phyloP scores from a whole-genome alignment of 2,888 invertebrate species.

The Crepidodera aurea region DNA sequence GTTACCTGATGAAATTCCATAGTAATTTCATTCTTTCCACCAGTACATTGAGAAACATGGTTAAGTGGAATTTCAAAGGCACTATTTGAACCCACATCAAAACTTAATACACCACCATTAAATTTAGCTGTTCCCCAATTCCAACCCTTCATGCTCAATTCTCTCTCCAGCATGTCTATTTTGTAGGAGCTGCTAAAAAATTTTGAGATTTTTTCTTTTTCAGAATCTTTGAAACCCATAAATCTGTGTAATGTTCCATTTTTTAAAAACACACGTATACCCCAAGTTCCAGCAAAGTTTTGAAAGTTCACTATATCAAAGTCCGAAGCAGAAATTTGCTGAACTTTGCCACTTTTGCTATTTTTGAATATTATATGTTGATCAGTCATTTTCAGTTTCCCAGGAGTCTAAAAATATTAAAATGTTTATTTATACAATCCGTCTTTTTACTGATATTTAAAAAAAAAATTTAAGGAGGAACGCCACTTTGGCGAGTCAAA shows the following conservation, averaged over 20 bases:
- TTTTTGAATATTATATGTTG: constrained; percentile 93
- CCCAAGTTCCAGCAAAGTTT: constrained; percentile 89
- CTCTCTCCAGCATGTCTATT: constrained; percentile 88
- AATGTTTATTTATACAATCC: too few species aligned
- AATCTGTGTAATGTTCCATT: constrained; percentile 91
- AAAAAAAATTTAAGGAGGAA: too few species aligned
- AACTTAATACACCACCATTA: constrained; percentile 84
- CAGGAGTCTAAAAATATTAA: constrained; percentile 83
- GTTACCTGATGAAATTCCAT: constrained; percentile 93
- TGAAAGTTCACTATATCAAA: constrained; percentile 93
- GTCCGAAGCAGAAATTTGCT: constrained; percentile 84
- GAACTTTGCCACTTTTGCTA: constrained; percentile 95
- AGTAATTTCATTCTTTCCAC: constrained; percentile 97
- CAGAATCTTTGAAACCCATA: constrained; percentile 93
- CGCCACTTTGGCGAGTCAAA: too few species aligned
- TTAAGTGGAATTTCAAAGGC: constrained; percentile 96
- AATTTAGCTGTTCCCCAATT: constrained; percentile 99
- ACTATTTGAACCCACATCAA: constrained; percentile 82
- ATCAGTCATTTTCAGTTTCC: constrained; percentile 90
- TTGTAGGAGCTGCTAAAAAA: constrained; percentile 86
- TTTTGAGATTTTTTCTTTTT: constrained; percentile 91
- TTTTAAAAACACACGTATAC: constrained; percentile 87
- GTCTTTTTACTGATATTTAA: too few species aligned
- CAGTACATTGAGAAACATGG: constrained; percentile 94
- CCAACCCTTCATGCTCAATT: constrained; percentile 96